Conservation (phyloP, 2,113 vertebrate genomes). For the Scomber japonicus region DNA sequence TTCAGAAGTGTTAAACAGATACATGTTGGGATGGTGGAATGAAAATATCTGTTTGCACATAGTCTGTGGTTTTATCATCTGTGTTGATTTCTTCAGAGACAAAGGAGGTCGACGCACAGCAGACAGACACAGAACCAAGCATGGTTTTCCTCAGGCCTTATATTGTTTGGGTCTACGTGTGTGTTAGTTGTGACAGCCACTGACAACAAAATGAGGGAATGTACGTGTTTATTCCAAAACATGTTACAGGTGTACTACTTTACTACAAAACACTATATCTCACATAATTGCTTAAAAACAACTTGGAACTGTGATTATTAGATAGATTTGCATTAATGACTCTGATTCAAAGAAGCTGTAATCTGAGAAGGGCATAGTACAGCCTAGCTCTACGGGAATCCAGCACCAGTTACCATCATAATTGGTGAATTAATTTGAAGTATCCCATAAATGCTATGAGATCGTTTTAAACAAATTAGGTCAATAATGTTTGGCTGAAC, state of each 20-base stretch:
- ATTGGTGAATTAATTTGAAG: constrained; percentile 1
- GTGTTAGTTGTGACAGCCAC: not conserved
- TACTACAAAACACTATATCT: not conserved
- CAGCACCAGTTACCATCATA: not conserved
- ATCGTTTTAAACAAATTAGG: constrained; percentile 15
- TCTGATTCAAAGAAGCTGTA: not conserved
- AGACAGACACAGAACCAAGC: not conserved
- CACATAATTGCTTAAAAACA: not conserved
- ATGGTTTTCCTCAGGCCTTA: constrained; percentile 1
- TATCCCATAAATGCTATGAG: constrained; percentile 6
- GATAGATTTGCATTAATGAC: not conserved
- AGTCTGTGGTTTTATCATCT: not conserved
- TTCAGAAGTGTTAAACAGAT: constrained; percentile 4
- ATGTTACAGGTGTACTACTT: not conserved
- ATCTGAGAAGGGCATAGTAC: not conserved
- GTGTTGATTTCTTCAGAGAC: constrained; percentile 5
- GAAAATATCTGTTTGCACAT: not conserved
- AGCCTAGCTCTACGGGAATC: not conserved
- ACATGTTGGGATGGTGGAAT: not conserved
- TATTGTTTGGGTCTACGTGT: too few species aligned
- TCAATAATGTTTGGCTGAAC: constrained; percentile 10
- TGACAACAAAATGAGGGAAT: not conserved
- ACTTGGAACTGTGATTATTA: not conserved
- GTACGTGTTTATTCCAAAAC: not conserved
- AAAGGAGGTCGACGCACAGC: not conserved